A percentile compares a stretch with the other conserved stretches of the same genome.
These are phyloP conservation scores for Dolichopus griseipennis DNA, from an alignment of 2,888 invertebrate species.

Conservation along the genomic window DNA sequence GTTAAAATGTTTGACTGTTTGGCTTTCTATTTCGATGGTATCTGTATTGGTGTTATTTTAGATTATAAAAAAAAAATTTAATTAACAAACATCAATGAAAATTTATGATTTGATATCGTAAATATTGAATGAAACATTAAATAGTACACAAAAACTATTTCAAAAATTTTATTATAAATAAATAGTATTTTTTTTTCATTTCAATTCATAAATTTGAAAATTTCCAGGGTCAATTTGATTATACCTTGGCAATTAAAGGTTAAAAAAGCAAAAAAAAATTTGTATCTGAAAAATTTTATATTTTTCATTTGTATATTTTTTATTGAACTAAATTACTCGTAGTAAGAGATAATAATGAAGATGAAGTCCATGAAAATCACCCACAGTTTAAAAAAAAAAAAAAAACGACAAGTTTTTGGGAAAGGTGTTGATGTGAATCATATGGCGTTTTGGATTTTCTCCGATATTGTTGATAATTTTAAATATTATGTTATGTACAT, in stretches of 20 bases:
- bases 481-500: background rate
- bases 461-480: background rate
- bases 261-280: background rate
- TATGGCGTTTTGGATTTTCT: background rate
- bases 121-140: too few species aligned
- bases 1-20: too few species aligned
- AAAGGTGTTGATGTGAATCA: background rate
- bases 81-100: too few species aligned
- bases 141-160: too few species aligned
- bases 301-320: background rate
- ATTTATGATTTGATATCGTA: too few species aligned
- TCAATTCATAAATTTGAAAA: too few species aligned
- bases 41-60: too few species aligned
- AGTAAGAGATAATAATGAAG: background rate
- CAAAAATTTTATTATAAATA: too few species aligned
- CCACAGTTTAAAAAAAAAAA: background rate
- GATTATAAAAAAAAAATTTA: too few species aligned
- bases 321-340: background rate
- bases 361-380: constrained; percentile 6
- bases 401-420: background rate
- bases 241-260: background rate
- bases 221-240: too few species aligned
- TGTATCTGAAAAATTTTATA: background rate
- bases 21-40: too few species aligned
- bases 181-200: too few species aligned